Conservation (phyloP, 2,888 invertebrate species). For the Drosophila peninsularis region DNA sequence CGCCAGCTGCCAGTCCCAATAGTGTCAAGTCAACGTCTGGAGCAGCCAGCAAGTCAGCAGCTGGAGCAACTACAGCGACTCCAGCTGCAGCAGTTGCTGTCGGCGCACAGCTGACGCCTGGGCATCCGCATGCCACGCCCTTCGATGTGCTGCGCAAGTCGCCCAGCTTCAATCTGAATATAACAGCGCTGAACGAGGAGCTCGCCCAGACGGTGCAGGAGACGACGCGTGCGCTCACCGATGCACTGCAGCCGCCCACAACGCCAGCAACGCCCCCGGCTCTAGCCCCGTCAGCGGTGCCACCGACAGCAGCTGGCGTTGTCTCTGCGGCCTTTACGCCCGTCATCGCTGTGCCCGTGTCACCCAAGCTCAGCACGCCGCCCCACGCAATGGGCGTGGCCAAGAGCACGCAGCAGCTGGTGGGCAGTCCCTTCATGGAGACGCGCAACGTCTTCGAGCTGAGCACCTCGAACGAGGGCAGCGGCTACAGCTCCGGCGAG, state of each 20-base stretch:
- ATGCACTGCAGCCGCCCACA: conserved; percentile 71
- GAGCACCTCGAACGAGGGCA: conserved; percentile 79
- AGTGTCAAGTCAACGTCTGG: conserved; percentile 1
- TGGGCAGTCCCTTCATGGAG: conserved; percentile 83
- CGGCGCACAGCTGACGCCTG: conserved; percentile 24
- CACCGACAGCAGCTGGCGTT: background rate
- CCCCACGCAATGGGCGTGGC: conserved; percentile 45
- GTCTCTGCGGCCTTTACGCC: conserved; percentile 19
- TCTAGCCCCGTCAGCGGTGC: background rate
- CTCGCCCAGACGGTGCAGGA: conserved; percentile 83
- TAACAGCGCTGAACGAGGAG: conserved; percentile 83
- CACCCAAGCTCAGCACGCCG: conserved; percentile 65
- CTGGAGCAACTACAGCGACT: background rate
- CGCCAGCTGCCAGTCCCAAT: conserved; percentile 30
- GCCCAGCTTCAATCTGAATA: conserved; percentile 84
- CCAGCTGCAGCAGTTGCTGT: background rate
- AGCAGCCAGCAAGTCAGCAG: background rate
- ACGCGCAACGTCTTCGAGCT: conserved; percentile 83
- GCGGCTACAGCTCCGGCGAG: conserved; percentile 75
- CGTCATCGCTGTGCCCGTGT: conserved; percentile 24
- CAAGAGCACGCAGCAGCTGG: conserved; percentile 41
- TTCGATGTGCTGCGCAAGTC: conserved; percentile 85
- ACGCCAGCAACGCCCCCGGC: conserved; percentile 38
- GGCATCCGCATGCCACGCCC: conserved; percentile 74
- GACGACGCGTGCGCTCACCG: conserved; percentile 80